Percentiles rank a stretch among this genome's conserved stretches.
These are phyloP conservation scores for Donacobius atricapilla DNA, from an alignment of 2,113 vertebrate species.

Conservation along the genomic window DNA sequence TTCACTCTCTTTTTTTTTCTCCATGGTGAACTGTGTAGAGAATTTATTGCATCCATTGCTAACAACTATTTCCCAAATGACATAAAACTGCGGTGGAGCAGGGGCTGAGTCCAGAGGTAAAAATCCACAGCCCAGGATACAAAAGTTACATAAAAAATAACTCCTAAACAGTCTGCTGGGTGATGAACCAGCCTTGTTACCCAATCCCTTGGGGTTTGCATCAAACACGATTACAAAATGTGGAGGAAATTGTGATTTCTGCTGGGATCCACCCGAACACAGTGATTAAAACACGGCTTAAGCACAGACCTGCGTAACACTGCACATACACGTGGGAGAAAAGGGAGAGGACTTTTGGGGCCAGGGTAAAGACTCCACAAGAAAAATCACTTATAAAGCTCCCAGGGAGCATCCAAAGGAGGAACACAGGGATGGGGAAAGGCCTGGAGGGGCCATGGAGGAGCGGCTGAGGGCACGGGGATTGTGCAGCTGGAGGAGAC, in stretches of 20 bases:
- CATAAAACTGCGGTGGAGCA: not conserved
- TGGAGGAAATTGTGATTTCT: not conserved
- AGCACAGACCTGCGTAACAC: rapidly evolving
- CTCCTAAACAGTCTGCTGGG: not conserved
- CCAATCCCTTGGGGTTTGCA: not conserved
- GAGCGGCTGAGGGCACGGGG: not conserved
- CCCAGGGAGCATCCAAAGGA: not conserved
- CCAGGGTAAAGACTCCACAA: not conserved
- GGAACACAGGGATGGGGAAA: not conserved
- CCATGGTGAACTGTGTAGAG: not conserved
- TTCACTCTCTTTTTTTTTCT: not conserved
- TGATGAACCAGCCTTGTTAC: not conserved
- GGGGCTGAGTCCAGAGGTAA: not conserved
- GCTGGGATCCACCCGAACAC: not conserved
- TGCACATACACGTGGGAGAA: not conserved
- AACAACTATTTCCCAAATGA: not conserved
- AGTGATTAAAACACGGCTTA: not conserved
- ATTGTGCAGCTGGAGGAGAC: not conserved
- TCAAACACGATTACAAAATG: not conserved
- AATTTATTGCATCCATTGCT: not conserved
- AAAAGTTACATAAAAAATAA: not conserved
- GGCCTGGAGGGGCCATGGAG: not conserved
- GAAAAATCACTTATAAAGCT: rapidly evolving
- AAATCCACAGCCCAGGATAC: not conserved
- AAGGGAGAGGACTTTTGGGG: rapidly evolving